Evolutionary conservation across 2,888 invertebrate species (phyloP).

Genomic region (Eilema griseolum): DNA sequence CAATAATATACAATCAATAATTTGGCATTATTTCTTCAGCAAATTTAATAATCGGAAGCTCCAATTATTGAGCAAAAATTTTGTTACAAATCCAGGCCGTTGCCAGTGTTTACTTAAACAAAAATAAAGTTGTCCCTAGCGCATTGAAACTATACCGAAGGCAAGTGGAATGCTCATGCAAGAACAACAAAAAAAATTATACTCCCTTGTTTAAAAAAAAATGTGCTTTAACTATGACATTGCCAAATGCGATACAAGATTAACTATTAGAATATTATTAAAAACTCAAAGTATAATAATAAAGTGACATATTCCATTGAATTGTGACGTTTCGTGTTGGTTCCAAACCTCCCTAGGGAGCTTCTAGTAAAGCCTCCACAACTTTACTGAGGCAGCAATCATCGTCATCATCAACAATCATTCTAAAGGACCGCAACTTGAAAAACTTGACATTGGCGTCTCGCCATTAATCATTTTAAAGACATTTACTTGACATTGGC

Average conservation of each 20-base stretch:
- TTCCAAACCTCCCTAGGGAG: too few relatives aligned
- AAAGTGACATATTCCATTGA: too few relatives aligned
- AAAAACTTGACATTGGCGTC: too few relatives aligned
- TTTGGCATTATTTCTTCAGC: slow-evolving; percentile 48
- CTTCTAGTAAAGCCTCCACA: too few relatives aligned
- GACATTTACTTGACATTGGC: too few relatives aligned
- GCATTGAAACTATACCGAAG: neutral
- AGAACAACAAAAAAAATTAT: neutral
- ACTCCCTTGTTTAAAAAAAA: neutral
- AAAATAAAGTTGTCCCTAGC: neutral
- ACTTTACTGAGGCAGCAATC: too few relatives aligned
- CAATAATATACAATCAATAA: slow-evolving; percentile 48
- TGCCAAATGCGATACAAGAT: neutral
- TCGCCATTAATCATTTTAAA: too few relatives aligned
- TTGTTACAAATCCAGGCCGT: slow-evolving; percentile 39
- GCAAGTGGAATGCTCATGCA: slow-evolving; percentile 10
- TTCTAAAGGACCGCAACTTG: too few relatives aligned
- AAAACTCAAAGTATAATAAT: too few relatives aligned
- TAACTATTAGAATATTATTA: neutral
- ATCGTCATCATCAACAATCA: too few relatives aligned
- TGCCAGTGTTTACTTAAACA: slow-evolving; percentile 26
- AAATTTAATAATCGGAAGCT: slow-evolving; percentile 68
- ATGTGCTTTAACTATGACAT: slow-evolving; percentile 1
- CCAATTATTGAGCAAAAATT: slow-evolving; percentile 76
- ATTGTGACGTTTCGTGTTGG: too few relatives aligned